Base-by-base conservation (phyloP, 2,113 vertebrate genomes). In the Prionailurus viverrinus region DNA sequence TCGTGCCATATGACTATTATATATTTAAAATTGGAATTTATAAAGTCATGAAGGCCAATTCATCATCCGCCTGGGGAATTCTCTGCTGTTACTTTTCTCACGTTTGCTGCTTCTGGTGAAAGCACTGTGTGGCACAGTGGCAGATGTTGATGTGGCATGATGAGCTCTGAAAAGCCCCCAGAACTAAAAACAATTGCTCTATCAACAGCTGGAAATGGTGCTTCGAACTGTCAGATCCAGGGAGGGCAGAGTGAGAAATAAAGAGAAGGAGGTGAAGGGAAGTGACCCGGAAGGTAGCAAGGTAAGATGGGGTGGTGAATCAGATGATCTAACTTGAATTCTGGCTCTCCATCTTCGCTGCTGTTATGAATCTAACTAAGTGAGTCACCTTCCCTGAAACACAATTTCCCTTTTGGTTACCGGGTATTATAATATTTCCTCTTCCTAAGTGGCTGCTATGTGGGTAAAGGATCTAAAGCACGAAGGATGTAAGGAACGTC, bases 241-340 rank as follows among this genome's bases (percentile, higher is more conserved):
- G 31, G 7, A 76, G 4, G 41, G 25, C 27, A 45, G 19, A 33
- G 4, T 65, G 18, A 63, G 13, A 23, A 31, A 1, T 14, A 66
- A 31, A 31, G 19, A 18, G 4, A 45, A 33, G 41, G 19, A 45
- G 3, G 58, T 65, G 10, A 33, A 21, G 0, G 5, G 8, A 14
- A 41, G 4, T 12, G 12, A 48, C 7, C 5, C 0, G 0, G 51
- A 76, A 58, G 4, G 8, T 0, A 58, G 1, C 11, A 15, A 48
- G 29, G 21, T 10, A 7, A 33, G 3, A 31, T 4, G 7, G 41
- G 33, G 3, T 14, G 23, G 65, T 4, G 2, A 68, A 51, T 39
- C 25, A 18, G n/a, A 61, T 18, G 1, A 18, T 15, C 3, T 3
- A 4, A 19, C 45, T 61, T 53, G 18, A 90, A 36, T 33, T 55